These are phyloP conservation scores for Pteria penguin DNA, from an alignment of 2,888 invertebrate species.

Conservation along the genomic window DNA sequence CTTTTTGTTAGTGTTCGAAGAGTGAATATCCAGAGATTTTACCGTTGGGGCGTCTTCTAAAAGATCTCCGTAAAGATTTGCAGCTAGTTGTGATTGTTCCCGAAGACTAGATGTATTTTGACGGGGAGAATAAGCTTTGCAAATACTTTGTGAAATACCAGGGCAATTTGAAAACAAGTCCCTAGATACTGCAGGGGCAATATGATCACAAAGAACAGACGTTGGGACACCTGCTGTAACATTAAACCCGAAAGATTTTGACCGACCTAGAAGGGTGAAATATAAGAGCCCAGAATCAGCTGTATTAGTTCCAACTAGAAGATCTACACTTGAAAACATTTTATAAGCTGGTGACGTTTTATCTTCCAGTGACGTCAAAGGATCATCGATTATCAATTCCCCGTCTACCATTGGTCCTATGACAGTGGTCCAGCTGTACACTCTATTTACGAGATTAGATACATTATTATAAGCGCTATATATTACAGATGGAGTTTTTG, in stretches of 20 bases:
- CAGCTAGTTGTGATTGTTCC: slow-evolving; percentile 43
- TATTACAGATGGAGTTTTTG: slow-evolving; percentile 29
- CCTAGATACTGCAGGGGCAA: slow-evolving; percentile 47
- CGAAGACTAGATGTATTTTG: not conserved
- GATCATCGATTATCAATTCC: slow-evolving; percentile 45
- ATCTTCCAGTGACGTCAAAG: slow-evolving; percentile 5
- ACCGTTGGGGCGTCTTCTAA: slow-evolving; percentile 49
- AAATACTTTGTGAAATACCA: slow-evolving; percentile 39
- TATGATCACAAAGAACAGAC: slow-evolving; percentile 45
- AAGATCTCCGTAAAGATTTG: slow-evolving; percentile 49
- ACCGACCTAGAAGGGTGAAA: slow-evolving; percentile 39
- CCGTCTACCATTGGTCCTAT: slow-evolving; percentile 57
- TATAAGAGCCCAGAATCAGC: slow-evolving; percentile 57
- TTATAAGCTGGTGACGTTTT: not conserved
- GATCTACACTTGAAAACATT: slow-evolving; percentile 38
- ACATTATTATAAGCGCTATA: slow-evolving; percentile 22
- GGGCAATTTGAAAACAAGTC: slow-evolving; percentile 43
- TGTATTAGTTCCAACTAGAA: slow-evolving; percentile 54
- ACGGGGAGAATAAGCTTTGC: slow-evolving; percentile 42
- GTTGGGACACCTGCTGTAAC: slow-evolving; percentile 45
- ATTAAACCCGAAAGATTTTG: slow-evolving; percentile 38
- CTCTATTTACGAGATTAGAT: not conserved
- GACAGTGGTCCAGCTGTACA: slow-evolving; percentile 20
- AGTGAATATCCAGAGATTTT: slow-evolving; percentile 86
- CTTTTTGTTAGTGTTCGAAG: slow-evolving; percentile 92